Base-by-base conservation (phyloP, 2,113 vertebrate genomes). In the Silurus glanis region DNA sequence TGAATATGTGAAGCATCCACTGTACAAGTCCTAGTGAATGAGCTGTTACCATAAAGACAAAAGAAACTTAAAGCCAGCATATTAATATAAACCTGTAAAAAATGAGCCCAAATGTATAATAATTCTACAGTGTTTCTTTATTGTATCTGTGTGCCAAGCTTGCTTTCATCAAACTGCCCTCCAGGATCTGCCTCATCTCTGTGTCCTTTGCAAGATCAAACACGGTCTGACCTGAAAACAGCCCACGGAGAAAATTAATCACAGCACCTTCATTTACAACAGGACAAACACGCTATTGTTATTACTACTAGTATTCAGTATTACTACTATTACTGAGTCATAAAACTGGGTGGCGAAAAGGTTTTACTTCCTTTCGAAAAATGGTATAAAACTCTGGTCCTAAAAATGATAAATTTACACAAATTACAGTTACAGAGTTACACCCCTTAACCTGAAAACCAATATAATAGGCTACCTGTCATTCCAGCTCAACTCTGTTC, bases 101-200 rank as follows among this genome's bases (percentile, higher is more conserved):
- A 37, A 37, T 37, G 37, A 37, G 37, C 1, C 37, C 37, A 37
- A 37, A 37, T 37, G 37, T 37, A 2, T 2, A 37, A 37, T 2
- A 37, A 37, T 37, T 37, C 37, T 37, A 37, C 37, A 37, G 37
- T 37, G 37, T 37, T 37, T 37, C 37, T 37, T 37, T 2, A 71
- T 17, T 53, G 23, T 1, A 14, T 66, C 66, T n/a, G 19, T 23
- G 53, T 47, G 69, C 1, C 6, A 1, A 55, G 84, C 95, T 91
- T 91, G 98, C 97, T 94, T 96, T 96, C 87, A 91, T 92, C 87
- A 90, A 51, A 92, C 91, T 95, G 89, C 93, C 93, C 91, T 94
- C 87, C 76, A 99, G 94, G 85, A 97, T 90, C 86, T 97, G 96
- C 86, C 95, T 97, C 93, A 98, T 97, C 91, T 97, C 96, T 45